Evolutionary conservation across 2,888 invertebrate species (phyloP).

Genomic region (Andricus curvator): DNA sequence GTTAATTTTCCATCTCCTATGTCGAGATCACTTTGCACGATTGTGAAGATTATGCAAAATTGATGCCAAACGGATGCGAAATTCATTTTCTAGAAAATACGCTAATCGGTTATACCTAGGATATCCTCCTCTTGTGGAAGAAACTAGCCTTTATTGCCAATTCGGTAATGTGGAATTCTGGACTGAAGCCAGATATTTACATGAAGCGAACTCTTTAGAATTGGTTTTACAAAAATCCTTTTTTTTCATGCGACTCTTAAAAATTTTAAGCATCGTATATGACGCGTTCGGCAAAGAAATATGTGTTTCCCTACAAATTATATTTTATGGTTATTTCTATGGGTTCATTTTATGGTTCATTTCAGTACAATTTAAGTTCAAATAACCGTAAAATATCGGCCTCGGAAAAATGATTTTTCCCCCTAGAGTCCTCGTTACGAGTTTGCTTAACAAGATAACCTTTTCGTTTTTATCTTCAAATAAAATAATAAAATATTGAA

Average conservation of each 20-base stretch:
- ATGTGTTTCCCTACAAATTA: conserved; percentile 31
- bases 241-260: conserved; percentile 17
- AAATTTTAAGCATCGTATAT: conserved; percentile 17
- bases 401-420: conserved; percentile 6
- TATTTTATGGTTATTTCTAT: conserved; percentile 22
- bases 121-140: conserved; percentile 46
- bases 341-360: conserved; percentile 23
- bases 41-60: conserved; percentile 56
- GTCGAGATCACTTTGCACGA: conserved; percentile 53
- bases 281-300: conserved; percentile 3
- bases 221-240: conserved; percentile 35
- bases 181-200: conserved; percentile 55
- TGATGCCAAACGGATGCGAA: conserved; percentile 48
- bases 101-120: conserved; percentile 56
- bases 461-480: background rate
- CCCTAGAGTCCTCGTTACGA: background rate
- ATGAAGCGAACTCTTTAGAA: conserved; percentile 37
- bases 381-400: conserved; percentile 18
- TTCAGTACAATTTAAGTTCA: conserved; percentile 18
- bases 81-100: conserved; percentile 58
- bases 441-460: background rate
- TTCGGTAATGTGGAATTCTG: conserved; percentile 53
- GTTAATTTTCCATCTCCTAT: conserved; percentile 43
- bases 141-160: conserved; percentile 55
- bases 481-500: background rate